Conservation (phyloP, 2,797 vertebrate species). For the Rhinogobio ventralis region DNA sequence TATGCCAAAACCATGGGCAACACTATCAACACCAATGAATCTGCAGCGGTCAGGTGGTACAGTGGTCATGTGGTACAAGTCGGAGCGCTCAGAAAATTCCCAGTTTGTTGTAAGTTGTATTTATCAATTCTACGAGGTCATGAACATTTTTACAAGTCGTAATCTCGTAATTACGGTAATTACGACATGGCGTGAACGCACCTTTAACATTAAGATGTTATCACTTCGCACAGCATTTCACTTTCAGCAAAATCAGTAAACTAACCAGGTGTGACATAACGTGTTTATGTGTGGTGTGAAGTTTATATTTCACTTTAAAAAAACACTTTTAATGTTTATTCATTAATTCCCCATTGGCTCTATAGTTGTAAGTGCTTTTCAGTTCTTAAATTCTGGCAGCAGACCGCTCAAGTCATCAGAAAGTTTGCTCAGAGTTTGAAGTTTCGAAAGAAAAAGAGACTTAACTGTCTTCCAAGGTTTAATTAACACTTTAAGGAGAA, state of each 20-base stretch:
- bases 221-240: neutral
- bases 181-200: neutral
- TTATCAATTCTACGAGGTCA: neutral
- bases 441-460: neutral
- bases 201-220: neutral
- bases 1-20: neutral
- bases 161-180: neutral
- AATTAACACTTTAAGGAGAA: constrained; percentile 14
- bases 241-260: neutral
- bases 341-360: neutral
- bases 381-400: neutral
- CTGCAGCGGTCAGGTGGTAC: neutral
- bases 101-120: neutral
- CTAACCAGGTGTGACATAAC: neutral
- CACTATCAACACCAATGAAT: neutral
- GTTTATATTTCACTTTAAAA: constrained; percentile 5
- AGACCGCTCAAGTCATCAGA: neutral
- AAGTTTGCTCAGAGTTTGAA: neutral
- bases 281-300: neutral
- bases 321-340: neutral
- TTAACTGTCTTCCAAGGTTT: constrained; percentile 16
- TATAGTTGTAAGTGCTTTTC: constrained; percentile 19
- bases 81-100: neutral
- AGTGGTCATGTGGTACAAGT: neutral
- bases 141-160: neutral